Conservation (phyloP, 2,888 invertebrate genomes). For the Ryuthela nishihirai region DNA sequence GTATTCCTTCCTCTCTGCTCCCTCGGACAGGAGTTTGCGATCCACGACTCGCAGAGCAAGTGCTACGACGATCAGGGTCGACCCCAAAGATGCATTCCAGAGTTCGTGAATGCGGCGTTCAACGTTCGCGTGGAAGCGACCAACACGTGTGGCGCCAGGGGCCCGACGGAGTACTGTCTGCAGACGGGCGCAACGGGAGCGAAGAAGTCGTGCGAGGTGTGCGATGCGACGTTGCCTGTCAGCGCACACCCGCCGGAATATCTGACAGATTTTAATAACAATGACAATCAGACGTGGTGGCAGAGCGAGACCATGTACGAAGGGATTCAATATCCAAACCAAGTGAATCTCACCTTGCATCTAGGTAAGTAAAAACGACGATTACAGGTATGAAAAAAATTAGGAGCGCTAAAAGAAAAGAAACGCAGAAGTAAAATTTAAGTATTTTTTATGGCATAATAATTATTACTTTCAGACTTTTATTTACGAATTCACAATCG, state of each 20-base stretch:
- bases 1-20: too few relatives aligned
- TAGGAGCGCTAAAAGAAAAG: too few relatives aligned
- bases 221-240: slow-evolving; percentile 59
- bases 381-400: too few relatives aligned
- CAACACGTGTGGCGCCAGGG: slow-evolving; percentile 88
- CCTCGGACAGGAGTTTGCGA: too few relatives aligned
- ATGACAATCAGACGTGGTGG: slow-evolving; percentile 92
- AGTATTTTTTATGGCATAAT: too few relatives aligned
- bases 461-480: too few relatives aligned
- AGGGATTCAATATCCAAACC: slow-evolving; percentile 81
- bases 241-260: slow-evolving; percentile 67
- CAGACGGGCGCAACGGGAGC: slow-evolving; percentile 72
- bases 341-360: slow-evolving; percentile 86
- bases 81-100: slow-evolving; percentile 84
- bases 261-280: slow-evolving; percentile 88
- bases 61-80: slow-evolving; percentile 50
- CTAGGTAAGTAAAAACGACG: too few relatives aligned
- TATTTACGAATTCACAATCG: too few relatives aligned
- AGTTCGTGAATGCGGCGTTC: slow-evolving; percentile 95
- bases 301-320: slow-evolving; percentile 97
- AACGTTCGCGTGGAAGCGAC: slow-evolving; percentile 84
- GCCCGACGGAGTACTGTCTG: slow-evolving; percentile 76
- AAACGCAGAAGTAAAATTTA: too few relatives aligned
- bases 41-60: slow-evolving; percentile 22
- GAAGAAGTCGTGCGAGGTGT: slow-evolving; percentile 73